Evolutionary conservation across 2,113 vertebrate genomes (phyloP).

Genomic region (Stegastes partitus): DNA sequence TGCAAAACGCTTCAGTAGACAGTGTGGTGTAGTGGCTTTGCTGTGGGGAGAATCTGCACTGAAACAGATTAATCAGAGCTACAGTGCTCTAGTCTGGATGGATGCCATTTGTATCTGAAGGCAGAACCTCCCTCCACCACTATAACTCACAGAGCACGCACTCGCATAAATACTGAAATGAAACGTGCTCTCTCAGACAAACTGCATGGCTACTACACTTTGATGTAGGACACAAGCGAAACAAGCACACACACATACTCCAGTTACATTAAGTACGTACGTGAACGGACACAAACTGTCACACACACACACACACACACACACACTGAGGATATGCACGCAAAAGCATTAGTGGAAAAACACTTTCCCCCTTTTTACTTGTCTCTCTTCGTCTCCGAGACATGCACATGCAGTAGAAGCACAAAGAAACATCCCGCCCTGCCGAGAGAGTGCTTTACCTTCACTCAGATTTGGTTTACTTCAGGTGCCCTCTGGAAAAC

Average conservation of each 20-base stretch:
- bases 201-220: constrained; percentile 43
- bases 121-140: constrained; percentile 39
- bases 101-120: constrained; percentile 68
- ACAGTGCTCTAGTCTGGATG: constrained; percentile 53
- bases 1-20: constrained; percentile 40
- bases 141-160: constrained; percentile 41
- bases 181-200: constrained; percentile 46
- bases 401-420: neutral
- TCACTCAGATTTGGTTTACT: constrained; percentile 1
- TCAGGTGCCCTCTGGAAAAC: constrained; percentile 5
- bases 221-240: constrained; percentile 34
- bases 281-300: neutral
- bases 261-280: constrained; percentile 27
- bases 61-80: constrained; percentile 65
- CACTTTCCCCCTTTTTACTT: constrained; percentile 11
- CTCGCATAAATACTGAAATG: constrained; percentile 59
- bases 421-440: constrained; percentile 13
- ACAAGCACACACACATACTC: constrained; percentile 12
- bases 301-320: neutral
- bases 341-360: constrained; percentile 39
- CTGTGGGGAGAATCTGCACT: constrained; percentile 68
- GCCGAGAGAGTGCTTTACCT: constrained; percentile 43
- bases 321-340: neutral
- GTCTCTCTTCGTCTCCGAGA: constrained; percentile 2
- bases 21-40: constrained; percentile 39